Conservation (phyloP, 2,888 invertebrate genomes). For the Diachrysia chrysitis region DNA sequence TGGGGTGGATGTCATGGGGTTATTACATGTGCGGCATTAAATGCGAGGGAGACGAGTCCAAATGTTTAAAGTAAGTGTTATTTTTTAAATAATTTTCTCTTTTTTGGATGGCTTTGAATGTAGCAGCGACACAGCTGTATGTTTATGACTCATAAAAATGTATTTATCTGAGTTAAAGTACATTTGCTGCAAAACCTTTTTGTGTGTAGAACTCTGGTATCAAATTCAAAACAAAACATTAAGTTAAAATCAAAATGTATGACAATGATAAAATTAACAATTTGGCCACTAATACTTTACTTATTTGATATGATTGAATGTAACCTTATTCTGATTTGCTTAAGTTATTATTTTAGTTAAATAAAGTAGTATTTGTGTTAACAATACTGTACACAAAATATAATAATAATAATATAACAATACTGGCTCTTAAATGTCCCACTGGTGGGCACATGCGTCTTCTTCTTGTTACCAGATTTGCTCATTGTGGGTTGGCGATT, state of each 20-base stretch:
- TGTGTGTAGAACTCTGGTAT: neutral
- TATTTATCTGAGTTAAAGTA: neutral
- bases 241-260: neutral
- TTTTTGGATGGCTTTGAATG: neutral
- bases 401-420: too few relatives aligned
- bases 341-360: too few relatives aligned
- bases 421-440: too few relatives aligned
- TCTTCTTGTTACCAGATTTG: too few relatives aligned
- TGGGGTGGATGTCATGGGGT: constrained; percentile 94
- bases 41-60: constrained; percentile 89
- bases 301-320: neutral
- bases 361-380: too few relatives aligned
- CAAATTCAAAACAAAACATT: neutral
- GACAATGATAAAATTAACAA: neutral
- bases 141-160: constrained; percentile 2
- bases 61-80: constrained; percentile 90
- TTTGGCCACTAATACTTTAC: neutral
- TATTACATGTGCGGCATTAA: constrained; percentile 90
- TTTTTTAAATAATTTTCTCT: constrained; percentile 13
- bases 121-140: neutral
- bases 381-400: too few relatives aligned
- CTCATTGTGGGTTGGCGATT: too few relatives aligned
- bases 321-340: too few relatives aligned
- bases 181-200: neutral
- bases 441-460: too few relatives aligned